Evolutionary conservation across 2,797 vertebrate genomes (phyloP).

Genomic region (Pampus argenteus): DNA sequence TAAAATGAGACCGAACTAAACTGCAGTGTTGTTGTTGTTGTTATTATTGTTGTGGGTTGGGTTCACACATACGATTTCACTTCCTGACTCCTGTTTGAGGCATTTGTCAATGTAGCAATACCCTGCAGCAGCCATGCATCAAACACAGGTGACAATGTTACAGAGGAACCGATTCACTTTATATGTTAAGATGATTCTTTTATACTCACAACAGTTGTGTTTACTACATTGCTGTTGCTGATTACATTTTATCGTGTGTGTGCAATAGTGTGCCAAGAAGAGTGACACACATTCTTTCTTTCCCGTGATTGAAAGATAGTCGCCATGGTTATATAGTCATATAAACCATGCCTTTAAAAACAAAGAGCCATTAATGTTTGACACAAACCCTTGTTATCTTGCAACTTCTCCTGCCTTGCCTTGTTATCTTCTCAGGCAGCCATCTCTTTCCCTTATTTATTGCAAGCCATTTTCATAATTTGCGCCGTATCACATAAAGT

Average conservation of each 20-base stretch:
- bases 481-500: background rate
- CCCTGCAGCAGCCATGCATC: background rate
- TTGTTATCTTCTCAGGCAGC: constrained; percentile 37
- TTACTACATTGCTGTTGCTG: constrained; percentile 13
- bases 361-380: constrained; percentile 68
- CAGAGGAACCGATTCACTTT: background rate
- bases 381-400: constrained; percentile 56
- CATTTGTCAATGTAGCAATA: constrained; percentile 14
- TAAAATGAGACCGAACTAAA: constrained; percentile 45
- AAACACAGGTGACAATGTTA: constrained; percentile 1
- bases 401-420: constrained; percentile 30
- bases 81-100: constrained; percentile 29
- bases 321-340: constrained; percentile 48
- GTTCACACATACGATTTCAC: constrained; percentile 40
- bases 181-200: background rate
- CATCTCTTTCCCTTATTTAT: constrained; percentile 6
- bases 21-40: constrained; percentile 36
- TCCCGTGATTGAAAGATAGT: constrained; percentile 36
- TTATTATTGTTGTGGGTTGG: constrained; percentile 14
- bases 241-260: constrained; percentile 1
- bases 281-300: constrained; percentile 48
- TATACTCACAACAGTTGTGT: constrained; percentile 1
- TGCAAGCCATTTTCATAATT: constrained; percentile 14
- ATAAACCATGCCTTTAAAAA: constrained; percentile 46
- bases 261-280: constrained; percentile 33